Conservation (phyloP, 2,888 invertebrate genomes). For the Furcula furcula region DNA sequence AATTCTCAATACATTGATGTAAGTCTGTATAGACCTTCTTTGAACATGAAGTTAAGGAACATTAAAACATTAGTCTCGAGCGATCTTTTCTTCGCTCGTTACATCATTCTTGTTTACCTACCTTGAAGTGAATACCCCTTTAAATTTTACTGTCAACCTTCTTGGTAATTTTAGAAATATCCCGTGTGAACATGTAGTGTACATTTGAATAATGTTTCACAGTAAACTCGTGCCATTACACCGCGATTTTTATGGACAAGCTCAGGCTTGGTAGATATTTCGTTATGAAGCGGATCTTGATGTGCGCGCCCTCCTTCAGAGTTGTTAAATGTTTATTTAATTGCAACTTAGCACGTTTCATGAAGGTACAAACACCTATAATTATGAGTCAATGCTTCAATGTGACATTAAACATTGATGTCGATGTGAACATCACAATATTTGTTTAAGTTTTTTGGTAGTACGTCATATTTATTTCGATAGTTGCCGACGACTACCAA, state of each 20-base stretch:
- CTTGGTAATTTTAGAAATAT: neutral
- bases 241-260: constrained; percentile 28
- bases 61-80: neutral
- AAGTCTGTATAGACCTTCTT: neutral
- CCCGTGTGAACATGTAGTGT: neutral
- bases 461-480: neutral
- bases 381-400: constrained; percentile 6
- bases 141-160: neutral
- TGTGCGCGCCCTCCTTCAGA: constrained; percentile 31
- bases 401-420: constrained; percentile 11
- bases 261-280: constrained; percentile 23
- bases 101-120: neutral
- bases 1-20: neutral
- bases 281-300: constrained; percentile 39
- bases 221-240: constrained; percentile 22
- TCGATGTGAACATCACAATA: constrained; percentile 7
- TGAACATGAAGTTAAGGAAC: neutral
- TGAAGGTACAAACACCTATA: constrained; percentile 22
- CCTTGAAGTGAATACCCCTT: neutral
- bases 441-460: neutral
- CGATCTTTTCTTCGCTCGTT: neutral
- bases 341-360: constrained; percentile 22
- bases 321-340: constrained; percentile 38
- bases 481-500: no score
- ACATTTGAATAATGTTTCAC: constrained; percentile 19